These are phyloP conservation scores for Calypte anna DNA, from an alignment of 2,113 vertebrate genomes.

Conservation along the genomic window DNA sequence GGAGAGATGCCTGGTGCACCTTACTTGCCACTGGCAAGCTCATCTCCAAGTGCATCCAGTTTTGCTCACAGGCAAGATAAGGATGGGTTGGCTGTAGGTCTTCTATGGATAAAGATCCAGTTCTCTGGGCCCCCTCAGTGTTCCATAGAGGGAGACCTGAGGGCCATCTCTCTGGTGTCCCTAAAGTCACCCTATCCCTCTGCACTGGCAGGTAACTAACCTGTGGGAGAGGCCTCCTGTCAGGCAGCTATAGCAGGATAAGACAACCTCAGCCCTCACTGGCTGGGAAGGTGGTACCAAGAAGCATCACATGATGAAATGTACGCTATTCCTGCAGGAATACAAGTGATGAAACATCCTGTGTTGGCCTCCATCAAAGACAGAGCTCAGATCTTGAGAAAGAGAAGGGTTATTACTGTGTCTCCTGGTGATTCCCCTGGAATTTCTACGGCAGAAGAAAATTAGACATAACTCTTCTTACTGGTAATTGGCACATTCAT, in stretches of 20 bases:
- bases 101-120: background rate
- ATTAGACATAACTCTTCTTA: conserved; percentile 11
- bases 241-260: background rate
- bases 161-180: background rate
- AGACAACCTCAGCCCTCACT: background rate
- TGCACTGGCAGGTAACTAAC: background rate
- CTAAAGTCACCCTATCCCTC: too few species aligned
- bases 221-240: background rate
- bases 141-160: background rate
- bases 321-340: background rate
- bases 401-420: background rate
- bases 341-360: background rate
- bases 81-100: background rate
- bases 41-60: background rate
- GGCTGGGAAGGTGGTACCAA: background rate
- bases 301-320: fast-evolving
- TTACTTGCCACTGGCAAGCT: background rate
- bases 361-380: background rate
- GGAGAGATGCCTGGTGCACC: background rate
- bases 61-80: background rate
- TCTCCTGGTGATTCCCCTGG: conserved; percentile 31
- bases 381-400: background rate
- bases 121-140: background rate
- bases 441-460: conserved; percentile 50
- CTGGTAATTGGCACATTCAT: conserved; percentile 65